phyloP scores from a whole-genome alignment of 2,113 vertebrate species.

The Symphodus melops region DNA sequence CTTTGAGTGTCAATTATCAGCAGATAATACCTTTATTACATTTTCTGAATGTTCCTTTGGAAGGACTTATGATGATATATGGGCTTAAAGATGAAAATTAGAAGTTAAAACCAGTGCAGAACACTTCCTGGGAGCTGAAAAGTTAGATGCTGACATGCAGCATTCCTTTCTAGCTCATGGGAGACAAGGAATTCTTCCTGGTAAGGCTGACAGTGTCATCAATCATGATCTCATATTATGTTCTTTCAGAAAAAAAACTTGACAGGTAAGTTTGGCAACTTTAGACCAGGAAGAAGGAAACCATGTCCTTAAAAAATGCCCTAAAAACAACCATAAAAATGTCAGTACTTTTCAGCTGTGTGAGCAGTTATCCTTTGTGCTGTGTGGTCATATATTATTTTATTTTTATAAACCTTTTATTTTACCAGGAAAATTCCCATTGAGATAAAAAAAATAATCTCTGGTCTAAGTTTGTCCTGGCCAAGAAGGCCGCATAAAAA shows the following conservation, averaged over 20 bases:
- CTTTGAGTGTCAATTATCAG: not conserved
- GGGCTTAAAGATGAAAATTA: not conserved
- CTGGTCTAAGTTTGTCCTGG: too few species aligned
- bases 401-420: too few species aligned
- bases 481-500: too few species aligned
- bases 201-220: not conserved
- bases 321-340: not conserved
- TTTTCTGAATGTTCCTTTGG: not conserved
- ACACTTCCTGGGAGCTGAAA: not conserved
- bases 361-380: not conserved
- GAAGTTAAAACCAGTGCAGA: not conserved
- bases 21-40: not conserved
- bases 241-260: slow-evolving; percentile 20
- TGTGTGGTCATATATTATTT: not conserved
- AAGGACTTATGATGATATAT: not conserved
- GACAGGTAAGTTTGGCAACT: slow-evolving; percentile 37
- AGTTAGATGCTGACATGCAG: not conserved
- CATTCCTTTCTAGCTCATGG: slow-evolving; percentile 35
- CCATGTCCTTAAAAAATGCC: not conserved
- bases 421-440: too few species aligned
- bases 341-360: not conserved
- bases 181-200: slow-evolving; percentile 26
- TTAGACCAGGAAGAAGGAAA: slow-evolving; percentile 60
- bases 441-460: too few species aligned
- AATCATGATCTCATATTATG: not conserved